phyloP scores from a whole-genome alignment of 2,797 vertebrate genomes.

The Melanotaenia maccullochi region DNA sequence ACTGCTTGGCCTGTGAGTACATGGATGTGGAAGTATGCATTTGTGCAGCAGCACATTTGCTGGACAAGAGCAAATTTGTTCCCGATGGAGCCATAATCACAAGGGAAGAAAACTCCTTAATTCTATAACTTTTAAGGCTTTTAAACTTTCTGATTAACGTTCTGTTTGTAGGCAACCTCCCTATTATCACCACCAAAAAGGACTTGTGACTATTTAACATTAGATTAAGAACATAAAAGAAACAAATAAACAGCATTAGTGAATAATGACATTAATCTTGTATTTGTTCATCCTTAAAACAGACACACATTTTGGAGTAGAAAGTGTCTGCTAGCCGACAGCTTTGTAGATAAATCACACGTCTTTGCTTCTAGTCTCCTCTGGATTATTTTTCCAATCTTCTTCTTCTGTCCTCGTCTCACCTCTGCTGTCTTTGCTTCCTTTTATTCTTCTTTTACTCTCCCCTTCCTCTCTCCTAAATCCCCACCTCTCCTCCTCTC shows the following conservation, averaged over 20 bases:
- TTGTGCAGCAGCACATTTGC: constrained; percentile 38
- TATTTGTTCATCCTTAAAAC: too few relatives aligned
- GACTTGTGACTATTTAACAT: too few relatives aligned
- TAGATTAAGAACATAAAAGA: too few relatives aligned
- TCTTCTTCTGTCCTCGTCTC: constrained; percentile 4
- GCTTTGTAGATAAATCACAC: too few relatives aligned
- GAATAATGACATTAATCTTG: too few relatives aligned
- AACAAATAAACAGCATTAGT: too few relatives aligned
- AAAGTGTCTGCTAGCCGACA: too few relatives aligned
- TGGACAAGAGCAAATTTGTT: constrained; percentile 45
- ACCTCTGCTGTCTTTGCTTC: constrained; percentile 6
- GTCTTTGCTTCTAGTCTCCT: neutral
- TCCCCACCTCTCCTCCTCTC: constrained; percentile 29
- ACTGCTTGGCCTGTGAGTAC: constrained; percentile 16
- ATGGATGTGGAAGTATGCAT: constrained; percentile 42
- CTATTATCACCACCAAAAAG: too few relatives aligned
- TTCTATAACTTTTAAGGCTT: constrained; percentile 23
- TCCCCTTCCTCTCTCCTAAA: constrained; percentile 3
- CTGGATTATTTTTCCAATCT: neutral
- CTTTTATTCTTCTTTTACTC: constrained; percentile 5
- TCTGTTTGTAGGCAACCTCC: neutral
- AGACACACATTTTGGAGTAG: too few relatives aligned
- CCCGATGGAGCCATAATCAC: constrained; percentile 30
- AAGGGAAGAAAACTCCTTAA: constrained; percentile 26
- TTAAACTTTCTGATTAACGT: constrained; percentile 24